Percentiles rank a stretch among this genome's conserved stretches.
phyloP scores from a whole-genome alignment of 2,888 invertebrate species.

The Lithosia quadra region DNA sequence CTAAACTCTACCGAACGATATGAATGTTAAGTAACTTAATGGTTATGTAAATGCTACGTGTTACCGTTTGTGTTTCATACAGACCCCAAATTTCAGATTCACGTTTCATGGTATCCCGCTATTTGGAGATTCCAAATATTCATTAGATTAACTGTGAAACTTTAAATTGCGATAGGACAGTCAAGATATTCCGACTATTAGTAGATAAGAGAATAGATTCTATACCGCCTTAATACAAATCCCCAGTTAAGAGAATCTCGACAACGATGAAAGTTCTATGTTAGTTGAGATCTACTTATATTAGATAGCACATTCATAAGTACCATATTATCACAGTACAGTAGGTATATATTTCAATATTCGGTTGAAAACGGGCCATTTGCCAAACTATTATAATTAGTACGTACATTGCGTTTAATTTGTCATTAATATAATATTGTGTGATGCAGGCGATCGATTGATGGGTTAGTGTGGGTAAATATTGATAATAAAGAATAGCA shows the following conservation, averaged over 20 bases:
- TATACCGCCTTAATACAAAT: neutral
- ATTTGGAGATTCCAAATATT: neutral
- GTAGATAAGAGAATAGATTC: constrained; percentile 1
- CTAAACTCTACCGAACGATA: neutral
- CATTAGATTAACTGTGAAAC: constrained; percentile 7
- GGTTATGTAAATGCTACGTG: neutral
- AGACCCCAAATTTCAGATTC: neutral
- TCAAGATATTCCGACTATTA: neutral
- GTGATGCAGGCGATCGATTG: neutral
- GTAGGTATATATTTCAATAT: constrained; percentile 20
- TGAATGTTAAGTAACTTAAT: too few relatives aligned
- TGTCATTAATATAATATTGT: constrained; percentile 12
- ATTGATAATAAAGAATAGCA: too few relatives aligned
- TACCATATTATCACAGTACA: constrained; percentile 17
- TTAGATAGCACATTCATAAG: neutral
- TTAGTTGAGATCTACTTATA: constrained; percentile 2
- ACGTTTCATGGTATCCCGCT: neutral
- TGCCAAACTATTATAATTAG: constrained; percentile 42
- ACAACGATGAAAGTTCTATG: neutral
- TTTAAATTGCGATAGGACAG: neutral
- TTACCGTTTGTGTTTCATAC: too few relatives aligned
- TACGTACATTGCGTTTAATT: constrained; percentile 26
- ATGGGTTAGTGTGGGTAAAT: neutral
- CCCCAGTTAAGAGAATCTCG: neutral
- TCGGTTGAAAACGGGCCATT: constrained; percentile 27